Evolutionary conservation across 2,113 vertebrate genomes (phyloP), one percentile per base, ranked within the genome.

Genomic region (Phalacrocorax brasilianus): DNA sequence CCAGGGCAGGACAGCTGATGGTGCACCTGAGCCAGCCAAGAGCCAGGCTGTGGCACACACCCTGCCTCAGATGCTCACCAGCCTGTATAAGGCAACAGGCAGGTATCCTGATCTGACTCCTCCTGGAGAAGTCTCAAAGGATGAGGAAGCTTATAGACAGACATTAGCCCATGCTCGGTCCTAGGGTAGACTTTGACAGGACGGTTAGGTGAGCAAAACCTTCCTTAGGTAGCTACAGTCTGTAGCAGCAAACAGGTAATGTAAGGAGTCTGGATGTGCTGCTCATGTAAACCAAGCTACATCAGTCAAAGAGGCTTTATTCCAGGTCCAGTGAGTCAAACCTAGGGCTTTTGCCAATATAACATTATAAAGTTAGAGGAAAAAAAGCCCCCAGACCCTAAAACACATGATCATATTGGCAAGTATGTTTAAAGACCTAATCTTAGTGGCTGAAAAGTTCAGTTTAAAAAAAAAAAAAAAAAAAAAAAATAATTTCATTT

Each of bases 41-140:
- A 73, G 50, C 18, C 1, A 2, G 61, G 30, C n/a, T 50, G 28
- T 12, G 10, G 8, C 28, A 5, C 1, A 1, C 12, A 70, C 35
- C 45, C 68, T 72, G 16, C 44, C 71, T 83, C 0, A 0, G 24
- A 12, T 16, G 2, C 33, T 82, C 44, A 53, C 30, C 50, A n/a
- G 53, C 53, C 30, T 65, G 58, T 71, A 2, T 12, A 40, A 58
- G 11, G 32, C 7, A 47, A 59, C 61, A 75, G n/a, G 33, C 11
- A 44, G 19, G 5, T 40, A 35, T 82, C 52, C 33, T 6, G 0
- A 14, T 38, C 21, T 2, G 2, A 35, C 65, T 91, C 35, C 49
- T 95, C 28, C 62, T 45, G 22, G 49, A 89, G 19, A 80, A 80
- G 30, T 32, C 40, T 19, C 55, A 42, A 27, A 58, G 8, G 19